A percentile compares a stretch with the other conserved stretches of the same genome.
Conservation (phyloP, 2,888 invertebrate genomes). For the Tupiocoris notatus region DNA sequence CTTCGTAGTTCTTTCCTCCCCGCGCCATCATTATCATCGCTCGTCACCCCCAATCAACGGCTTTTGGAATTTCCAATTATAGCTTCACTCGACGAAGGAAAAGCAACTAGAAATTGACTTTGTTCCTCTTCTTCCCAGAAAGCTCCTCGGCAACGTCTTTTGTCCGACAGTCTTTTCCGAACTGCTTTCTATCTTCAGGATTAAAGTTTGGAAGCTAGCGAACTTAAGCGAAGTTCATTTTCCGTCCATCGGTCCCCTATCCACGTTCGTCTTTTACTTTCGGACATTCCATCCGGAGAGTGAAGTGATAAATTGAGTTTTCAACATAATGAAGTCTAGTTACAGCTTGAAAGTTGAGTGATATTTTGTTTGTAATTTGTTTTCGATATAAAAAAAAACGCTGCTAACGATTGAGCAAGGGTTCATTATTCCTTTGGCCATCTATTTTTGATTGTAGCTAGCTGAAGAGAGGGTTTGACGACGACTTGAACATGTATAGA, state of each 20-base stretch:
- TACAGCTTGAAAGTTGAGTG: too few species aligned
- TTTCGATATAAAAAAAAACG: too few species aligned
- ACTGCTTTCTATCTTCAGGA: slow-evolving; percentile 9
- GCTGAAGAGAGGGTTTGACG: too few species aligned
- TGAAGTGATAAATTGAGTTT: not conserved
- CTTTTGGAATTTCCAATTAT: slow-evolving; percentile 29
- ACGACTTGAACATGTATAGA: too few species aligned
- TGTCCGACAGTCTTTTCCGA: slow-evolving; percentile 20
- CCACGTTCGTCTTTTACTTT: not conserved
- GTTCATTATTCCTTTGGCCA: too few species aligned
- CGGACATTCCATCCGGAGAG: not conserved
- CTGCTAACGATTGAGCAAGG: too few species aligned
- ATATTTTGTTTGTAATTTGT: too few species aligned
- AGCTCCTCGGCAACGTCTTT: not conserved
- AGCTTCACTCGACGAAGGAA: slow-evolving; percentile 4
- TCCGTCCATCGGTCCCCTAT: not conserved
- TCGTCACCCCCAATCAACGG: slow-evolving; percentile 26
- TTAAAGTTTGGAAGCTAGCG: slow-evolving; percentile 9
- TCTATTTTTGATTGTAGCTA: too few species aligned
- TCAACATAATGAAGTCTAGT: not conserved
- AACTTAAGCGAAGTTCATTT: slow-evolving; percentile 16
- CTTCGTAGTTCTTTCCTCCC: not conserved
- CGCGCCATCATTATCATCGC: slow-evolving; percentile 7
- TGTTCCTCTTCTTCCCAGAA: slow-evolving; percentile 14
- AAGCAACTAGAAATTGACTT: slow-evolving; percentile 12